phyloP scores from a whole-genome alignment of 2,888 invertebrate genomes.

The Eristalis tenax region DNA sequence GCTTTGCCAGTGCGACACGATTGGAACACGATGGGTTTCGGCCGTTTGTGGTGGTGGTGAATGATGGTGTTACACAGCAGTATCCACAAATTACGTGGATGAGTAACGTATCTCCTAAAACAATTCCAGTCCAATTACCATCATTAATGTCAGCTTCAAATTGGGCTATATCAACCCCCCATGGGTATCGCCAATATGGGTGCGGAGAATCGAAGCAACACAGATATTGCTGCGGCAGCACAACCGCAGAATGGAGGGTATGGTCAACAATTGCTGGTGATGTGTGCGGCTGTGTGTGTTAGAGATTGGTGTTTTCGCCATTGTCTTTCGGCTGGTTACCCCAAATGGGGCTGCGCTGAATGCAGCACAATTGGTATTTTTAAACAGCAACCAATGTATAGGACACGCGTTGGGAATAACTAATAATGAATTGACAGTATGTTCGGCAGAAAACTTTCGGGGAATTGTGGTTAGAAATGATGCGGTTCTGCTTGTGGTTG shows the following conservation, averaged over 20 bases:
- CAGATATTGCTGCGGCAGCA: conserved; percentile 17
- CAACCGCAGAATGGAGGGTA: conserved; percentile 20
- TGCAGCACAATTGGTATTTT: conserved; percentile 35
- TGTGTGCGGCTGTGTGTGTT: conserved; percentile 11
- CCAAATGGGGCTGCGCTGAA: neutral
- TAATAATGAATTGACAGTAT: conserved; percentile 19
- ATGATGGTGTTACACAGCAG: conserved; percentile 43
- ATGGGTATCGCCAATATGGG: conserved; percentile 28
- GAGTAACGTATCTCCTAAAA: conserved; percentile 66
- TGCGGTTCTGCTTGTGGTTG: too few relatives aligned
- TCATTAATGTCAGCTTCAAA: conserved; percentile 64
- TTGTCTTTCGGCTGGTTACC: conserved; percentile 9
- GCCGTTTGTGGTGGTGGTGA: conserved; percentile 12
- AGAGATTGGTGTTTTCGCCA: conserved; percentile 44
- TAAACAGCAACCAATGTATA: conserved; percentile 23
- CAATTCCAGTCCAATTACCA: conserved; percentile 67
- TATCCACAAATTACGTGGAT: conserved; percentile 66
- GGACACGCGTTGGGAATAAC: conserved; percentile 28
- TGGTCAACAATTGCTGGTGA: conserved; percentile 24
- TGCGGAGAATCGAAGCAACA: neutral
- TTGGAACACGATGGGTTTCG: neutral
- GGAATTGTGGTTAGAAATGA: too few relatives aligned
- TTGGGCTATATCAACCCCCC: conserved; percentile 50
- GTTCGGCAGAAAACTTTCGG: neutral
- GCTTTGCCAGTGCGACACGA: conserved; percentile 5